Evolutionary conservation across 2,888 invertebrate species (phyloP).

Genomic region (Drosophila cracens): DNA sequence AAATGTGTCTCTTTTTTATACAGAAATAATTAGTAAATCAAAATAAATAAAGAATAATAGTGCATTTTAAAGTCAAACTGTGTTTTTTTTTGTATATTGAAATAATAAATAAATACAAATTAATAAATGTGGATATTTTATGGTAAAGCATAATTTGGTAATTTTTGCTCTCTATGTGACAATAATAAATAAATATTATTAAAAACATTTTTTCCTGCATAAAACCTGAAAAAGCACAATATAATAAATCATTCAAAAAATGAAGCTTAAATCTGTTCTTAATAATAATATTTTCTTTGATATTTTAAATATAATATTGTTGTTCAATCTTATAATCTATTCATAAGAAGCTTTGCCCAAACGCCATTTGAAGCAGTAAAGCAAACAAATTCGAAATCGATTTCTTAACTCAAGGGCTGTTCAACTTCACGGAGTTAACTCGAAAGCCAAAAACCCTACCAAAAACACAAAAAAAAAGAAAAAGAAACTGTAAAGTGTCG

Average conservation of each 20-base stretch:
- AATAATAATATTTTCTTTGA: slow-evolving; percentile 1
- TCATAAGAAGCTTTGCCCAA: slow-evolving; percentile 7
- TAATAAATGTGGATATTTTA: neutral
- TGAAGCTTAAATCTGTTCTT: neutral
- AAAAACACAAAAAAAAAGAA: neutral
- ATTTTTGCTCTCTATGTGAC: neutral
- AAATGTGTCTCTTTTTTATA: neutral
- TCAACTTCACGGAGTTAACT: slow-evolving; percentile 30
- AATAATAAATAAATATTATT: neutral
- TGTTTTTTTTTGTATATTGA: neutral
- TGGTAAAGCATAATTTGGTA: neutral
- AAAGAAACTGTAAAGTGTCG: slow-evolving; percentile 57
- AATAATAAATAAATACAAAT: neutral
- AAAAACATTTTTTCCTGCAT: neutral
- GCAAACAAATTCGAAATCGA: slow-evolving; percentile 47
- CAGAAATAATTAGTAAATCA: neutral
- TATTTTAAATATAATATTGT: slow-evolving; percentile 16
- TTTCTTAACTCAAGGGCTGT: slow-evolving; percentile 38
- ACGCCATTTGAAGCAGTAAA: slow-evolving; percentile 12
- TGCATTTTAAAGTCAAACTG: neutral
- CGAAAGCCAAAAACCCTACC: slow-evolving; percentile 8
- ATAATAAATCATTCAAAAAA: neutral
- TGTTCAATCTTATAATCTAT: slow-evolving; percentile 16
- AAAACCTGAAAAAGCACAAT: neutral
- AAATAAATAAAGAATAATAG: neutral